Percentiles rank a stretch among this genome's conserved stretches.
Conservation (phyloP, 2,888 invertebrate genomes). For the Mylabris sibirica region DNA sequence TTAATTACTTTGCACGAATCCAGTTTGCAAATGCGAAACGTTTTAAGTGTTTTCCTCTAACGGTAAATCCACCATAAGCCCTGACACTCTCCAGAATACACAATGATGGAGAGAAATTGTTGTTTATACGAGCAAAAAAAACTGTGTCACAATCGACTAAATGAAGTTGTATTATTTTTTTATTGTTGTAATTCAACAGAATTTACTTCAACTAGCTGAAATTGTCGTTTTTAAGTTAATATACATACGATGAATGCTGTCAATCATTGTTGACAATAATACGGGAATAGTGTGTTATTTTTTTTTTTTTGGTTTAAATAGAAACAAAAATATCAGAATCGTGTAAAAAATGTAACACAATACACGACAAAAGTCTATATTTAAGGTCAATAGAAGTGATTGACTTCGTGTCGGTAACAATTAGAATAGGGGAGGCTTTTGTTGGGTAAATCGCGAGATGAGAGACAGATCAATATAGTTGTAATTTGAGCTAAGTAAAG, state of each 20-base stretch:
- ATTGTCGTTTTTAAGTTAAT: neutral
- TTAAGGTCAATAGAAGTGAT: conserved; percentile 26
- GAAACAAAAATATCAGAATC: neutral
- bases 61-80: conserved; percentile 21
- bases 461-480: conserved; percentile 12
- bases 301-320: neutral
- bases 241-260: conserved; percentile 7
- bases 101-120: neutral
- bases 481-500: conserved; percentile 13
- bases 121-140: neutral
- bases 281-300: neutral
- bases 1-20: conserved; percentile 50
- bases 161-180: neutral
- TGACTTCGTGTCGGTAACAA: conserved; percentile 25
- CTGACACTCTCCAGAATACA: neutral
- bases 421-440: conserved; percentile 19
- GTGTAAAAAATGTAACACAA: conserved; percentile 26
- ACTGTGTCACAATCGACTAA: neutral
- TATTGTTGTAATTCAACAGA: neutral
- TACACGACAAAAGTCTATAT: conserved; percentile 27
- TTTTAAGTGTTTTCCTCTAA: conserved; percentile 26
- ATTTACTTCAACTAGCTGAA: neutral
- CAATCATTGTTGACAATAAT: conserved; percentile 3
- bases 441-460: conserved; percentile 12
- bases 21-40: conserved; percentile 25